Conservation (phyloP, 2,888 invertebrate genomes). For the Rotaria sp. region DNA sequence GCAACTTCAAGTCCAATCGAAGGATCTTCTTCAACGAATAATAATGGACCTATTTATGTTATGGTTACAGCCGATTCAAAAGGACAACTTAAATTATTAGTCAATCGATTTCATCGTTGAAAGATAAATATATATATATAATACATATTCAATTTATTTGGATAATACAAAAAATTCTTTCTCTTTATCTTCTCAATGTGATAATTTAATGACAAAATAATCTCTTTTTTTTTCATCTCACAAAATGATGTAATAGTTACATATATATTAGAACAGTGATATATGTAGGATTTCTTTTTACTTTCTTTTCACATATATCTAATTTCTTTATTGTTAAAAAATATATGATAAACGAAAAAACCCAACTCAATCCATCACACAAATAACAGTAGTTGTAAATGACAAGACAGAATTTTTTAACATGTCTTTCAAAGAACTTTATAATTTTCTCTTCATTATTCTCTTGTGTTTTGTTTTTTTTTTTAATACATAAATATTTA, state of each 20-base stretch:
- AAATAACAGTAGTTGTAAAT: background rate
- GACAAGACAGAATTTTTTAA: background rate
- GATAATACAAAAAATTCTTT: too few relatives aligned
- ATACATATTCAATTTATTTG: too few relatives aligned
- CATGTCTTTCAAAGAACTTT: background rate
- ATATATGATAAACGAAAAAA: background rate
- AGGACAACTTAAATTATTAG: slow-evolving; percentile 19
- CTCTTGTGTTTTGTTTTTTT: too few relatives aligned
- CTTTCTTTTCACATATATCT: background rate
- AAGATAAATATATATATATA: background rate
- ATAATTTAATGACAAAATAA: background rate
- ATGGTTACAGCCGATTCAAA: slow-evolving; percentile 6
- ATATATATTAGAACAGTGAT: background rate
- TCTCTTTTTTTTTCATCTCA: background rate
- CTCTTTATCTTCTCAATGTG: background rate
- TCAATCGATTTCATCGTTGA: slow-evolving; percentile 16
- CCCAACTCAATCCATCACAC: background rate
- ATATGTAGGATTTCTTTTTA: background rate
- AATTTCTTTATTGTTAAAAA: background rate
- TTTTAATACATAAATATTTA: background rate
- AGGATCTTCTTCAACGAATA: background rate
- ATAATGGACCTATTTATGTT: slow-evolving; percentile 15
- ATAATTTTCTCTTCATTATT: background rate
- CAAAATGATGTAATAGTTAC: background rate
- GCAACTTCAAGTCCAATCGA: background rate